Evolutionary conservation across 2,113 vertebrate species (phyloP), one percentile per base, ranked within the genome.

Genomic region (Hoplias malabaricus): DNA sequence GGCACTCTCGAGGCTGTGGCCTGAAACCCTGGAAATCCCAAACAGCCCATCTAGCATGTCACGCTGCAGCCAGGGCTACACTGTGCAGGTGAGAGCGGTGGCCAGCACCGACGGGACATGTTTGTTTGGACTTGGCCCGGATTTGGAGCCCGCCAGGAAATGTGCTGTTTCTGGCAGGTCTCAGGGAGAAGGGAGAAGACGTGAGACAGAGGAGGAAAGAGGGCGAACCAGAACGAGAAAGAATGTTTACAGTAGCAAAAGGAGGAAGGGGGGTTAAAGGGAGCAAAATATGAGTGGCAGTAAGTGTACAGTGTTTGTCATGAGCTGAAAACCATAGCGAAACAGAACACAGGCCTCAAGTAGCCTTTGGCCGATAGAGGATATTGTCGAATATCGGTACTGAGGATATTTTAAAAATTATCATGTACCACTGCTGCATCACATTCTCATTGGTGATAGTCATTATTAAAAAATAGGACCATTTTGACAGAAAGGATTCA

Each of bases 81-180:
- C 89, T 94, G 91, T 89, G 92, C 95, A 96, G 95, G 95, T 94
- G 86, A 78, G 93, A 84, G 88, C 86, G 89, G 92, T 85, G 79
- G 86, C 81, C 86, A 81, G 87, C 86, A 77, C 79, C 87, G 9
- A 79, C 91, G 90, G 90, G 88, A 90, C 88, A 91, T 92, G 90
- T 94, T 94, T 96, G 93, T 96, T 96, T 95, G 95, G 92, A 92
- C 88, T 93, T 86, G 90, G 86, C 90, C 93, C 88, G 88, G 80
- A 88, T 92, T 90, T 91, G 85, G 87, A 88, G 91, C 85, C 89
- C 82, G 85, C 87, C 88, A 91, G 90, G 93, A 95, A 93, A 92
- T 91, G 92, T 91, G 89, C 86, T 84, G 92, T 89, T 90, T 94
- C 95, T 98, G 96, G 93, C 94, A 88, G 90, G 85, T 89, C 94